Evolutionary conservation across 2,113 vertebrate species (phyloP), one percentile per base, ranked within the genome.

Genomic region (Baryphthengus martii): DNA sequence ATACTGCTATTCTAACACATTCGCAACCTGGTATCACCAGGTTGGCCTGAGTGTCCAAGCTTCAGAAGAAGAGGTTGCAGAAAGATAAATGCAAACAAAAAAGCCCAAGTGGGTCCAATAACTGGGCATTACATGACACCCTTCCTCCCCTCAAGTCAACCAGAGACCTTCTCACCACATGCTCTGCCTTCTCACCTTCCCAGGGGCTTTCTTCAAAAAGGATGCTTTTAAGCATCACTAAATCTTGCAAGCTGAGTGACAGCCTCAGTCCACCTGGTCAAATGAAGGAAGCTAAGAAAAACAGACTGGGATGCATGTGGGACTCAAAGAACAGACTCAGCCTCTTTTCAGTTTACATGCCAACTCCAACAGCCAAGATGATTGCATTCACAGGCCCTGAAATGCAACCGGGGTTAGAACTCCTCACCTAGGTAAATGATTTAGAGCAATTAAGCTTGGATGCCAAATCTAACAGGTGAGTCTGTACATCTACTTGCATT

Each of bases 71-170:
- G 37, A 66, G 5, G 11, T 24, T 87, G 16, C 35, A 72, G 42
- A 78, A 62, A 82, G 13, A 1, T n/a, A 67, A 82, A 21, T 18
- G 29, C 19, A 89, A 89, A 44, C 26, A 56, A 47, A 66, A 89
- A 65, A 19, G 3, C 6, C 2, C 55, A 65, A 19, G 4, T 0
- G 1, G 2, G 2, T 70, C 37, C 37, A 49, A 25, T 11, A 70
- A 24, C 17, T 35, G 53, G 17, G 16, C 8, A 1, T 11, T 71
- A 42, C 28, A 79, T 4, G 4, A 37, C 25, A 47, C 4, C 9
- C 10, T 62, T 52, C 68, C 8, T 47, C 26, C 17, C n/a, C 31
- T 77, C 3, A 1, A 67, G 17, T 33, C 40, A 71, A 6, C 11
- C 24, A 52, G 17, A 56, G 17, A n/a, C 33, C 6, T 55, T 67